A percentile compares a stretch with the other conserved stretches of the same genome.
Conservation (phyloP, 2,888 invertebrate genomes). For the Trypoxylon attenuatum region DNA sequence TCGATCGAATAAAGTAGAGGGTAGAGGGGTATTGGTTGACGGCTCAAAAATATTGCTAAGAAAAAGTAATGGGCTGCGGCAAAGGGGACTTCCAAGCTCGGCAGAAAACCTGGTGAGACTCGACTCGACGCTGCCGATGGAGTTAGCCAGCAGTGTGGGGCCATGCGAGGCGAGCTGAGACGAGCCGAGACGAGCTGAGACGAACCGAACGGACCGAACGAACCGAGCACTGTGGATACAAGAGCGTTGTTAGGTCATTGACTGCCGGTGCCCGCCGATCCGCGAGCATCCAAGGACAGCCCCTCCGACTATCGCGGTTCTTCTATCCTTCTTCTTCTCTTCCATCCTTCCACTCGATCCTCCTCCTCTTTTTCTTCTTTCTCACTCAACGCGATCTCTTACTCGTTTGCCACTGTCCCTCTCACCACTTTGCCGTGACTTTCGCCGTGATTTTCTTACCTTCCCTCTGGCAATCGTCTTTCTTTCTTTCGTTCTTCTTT, state of each 20-base stretch:
- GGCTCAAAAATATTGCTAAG: slow-evolving; percentile 15
- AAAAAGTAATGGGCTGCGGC: slow-evolving; percentile 21
- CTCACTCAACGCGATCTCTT: slow-evolving; percentile 2
- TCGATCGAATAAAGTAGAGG: too few relatives aligned
- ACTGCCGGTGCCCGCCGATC: slow-evolving; percentile 72
- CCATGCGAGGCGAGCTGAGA: slow-evolving; percentile 54
- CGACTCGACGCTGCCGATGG: slow-evolving; percentile 6
- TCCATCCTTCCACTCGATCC: background rate
- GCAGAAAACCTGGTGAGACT: slow-evolving; percentile 16
- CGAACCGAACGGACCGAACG: slow-evolving; percentile 61
- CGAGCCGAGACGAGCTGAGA: slow-evolving; percentile 43
- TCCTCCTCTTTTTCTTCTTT: slow-evolving; percentile 1
- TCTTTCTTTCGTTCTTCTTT: background rate
- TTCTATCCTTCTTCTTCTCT: slow-evolving; percentile 10
- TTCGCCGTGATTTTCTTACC: background rate
- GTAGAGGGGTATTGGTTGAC: slow-evolving; percentile 6
- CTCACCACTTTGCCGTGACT: background rate
- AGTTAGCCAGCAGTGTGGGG: slow-evolving; percentile 37
- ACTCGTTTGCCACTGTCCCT: slow-evolving; percentile 1
- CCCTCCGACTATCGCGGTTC: slow-evolving; percentile 60
- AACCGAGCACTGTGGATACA: slow-evolving; percentile 56
- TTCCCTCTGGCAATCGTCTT: background rate
- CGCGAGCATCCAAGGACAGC: slow-evolving; percentile 74
- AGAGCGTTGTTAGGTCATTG: slow-evolving; percentile 73
- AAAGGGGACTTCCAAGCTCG: slow-evolving; percentile 19